phyloP scores from a whole-genome alignment of 2,888 invertebrate species.

The Meiosimyza platycephala region DNA sequence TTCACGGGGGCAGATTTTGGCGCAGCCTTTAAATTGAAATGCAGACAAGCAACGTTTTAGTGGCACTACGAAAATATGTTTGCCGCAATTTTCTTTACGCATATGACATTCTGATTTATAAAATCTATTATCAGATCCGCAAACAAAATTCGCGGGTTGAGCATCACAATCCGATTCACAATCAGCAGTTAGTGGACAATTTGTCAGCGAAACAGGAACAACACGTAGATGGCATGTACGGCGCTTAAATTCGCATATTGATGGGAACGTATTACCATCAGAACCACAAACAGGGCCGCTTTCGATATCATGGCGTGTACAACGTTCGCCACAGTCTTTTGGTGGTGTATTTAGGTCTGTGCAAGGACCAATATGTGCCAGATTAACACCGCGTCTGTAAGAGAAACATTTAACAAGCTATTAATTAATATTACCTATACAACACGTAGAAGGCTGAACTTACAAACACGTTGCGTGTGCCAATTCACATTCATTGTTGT shows the following conservation, averaged over 20 bases:
- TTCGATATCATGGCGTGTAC: constrained; percentile 71
- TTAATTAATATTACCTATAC: neutral
- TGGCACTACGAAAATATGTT: constrained; percentile 91
- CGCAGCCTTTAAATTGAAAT: constrained; percentile 88
- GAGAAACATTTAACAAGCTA: neutral
- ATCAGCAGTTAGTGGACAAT: constrained; percentile 86
- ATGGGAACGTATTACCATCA: constrained; percentile 90
- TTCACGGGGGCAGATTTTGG: constrained; percentile 85
- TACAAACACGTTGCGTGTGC: constrained; percentile 87
- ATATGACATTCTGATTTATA: constrained; percentile 92
- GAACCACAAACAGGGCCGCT: constrained; percentile 87
- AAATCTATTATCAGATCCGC: constrained; percentile 90
- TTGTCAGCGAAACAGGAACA: constrained; percentile 82
- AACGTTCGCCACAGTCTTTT: constrained; percentile 72
- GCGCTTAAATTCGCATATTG: constrained; percentile 84
- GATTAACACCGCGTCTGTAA: constrained; percentile 81
- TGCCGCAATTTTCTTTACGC: constrained; percentile 91
- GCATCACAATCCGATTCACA: constrained; percentile 74
- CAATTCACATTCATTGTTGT: constrained; percentile 84
- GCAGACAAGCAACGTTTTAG: constrained; percentile 86
- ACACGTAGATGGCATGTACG: constrained; percentile 89
- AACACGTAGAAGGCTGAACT: constrained; percentile 61
- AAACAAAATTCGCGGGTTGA: constrained; percentile 81
- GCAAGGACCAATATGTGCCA: constrained; percentile 90
- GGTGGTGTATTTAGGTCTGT: constrained; percentile 70